phyloP scores from a whole-genome alignment of 2,888 invertebrate species.

The Ceramica pisi region DNA sequence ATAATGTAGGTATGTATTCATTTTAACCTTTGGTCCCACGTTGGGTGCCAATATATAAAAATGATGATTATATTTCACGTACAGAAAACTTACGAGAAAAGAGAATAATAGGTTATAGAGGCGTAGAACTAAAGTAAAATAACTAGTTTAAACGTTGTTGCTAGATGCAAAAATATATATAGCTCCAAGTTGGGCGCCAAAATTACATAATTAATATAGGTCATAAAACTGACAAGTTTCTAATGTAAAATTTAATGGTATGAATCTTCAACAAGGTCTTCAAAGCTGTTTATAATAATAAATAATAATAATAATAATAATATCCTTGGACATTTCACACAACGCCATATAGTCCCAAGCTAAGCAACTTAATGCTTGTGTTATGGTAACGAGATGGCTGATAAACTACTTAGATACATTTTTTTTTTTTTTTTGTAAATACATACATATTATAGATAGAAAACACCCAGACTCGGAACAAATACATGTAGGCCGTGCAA shows the following conservation, averaged over 20 bases:
- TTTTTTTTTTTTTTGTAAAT: too few relatives aligned
- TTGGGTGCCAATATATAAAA: constrained; percentile 35
- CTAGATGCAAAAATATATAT: not conserved
- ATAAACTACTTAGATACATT: too few relatives aligned
- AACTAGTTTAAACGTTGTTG: not conserved
- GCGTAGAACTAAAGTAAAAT: constrained; percentile 2
- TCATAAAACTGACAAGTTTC: too few relatives aligned
- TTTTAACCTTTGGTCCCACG: not conserved
- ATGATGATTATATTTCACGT: not conserved
- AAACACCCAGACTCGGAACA: too few relatives aligned
- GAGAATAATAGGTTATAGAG: not conserved
- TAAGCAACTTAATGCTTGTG: too few relatives aligned
- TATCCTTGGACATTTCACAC: too few relatives aligned
- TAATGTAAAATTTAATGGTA: not conserved
- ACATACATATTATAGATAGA: too few relatives aligned
- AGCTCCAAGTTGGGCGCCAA: constrained; percentile 11
- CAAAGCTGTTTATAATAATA: too few relatives aligned
- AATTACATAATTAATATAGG: not conserved
- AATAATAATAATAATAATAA: too few relatives aligned
- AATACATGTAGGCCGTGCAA: too few relatives aligned
- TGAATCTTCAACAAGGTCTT: not conserved
- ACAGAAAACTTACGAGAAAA: constrained; percentile 3
- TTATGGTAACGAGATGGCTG: too few relatives aligned
- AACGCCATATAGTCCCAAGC: too few relatives aligned
- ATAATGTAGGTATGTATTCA: not conserved